Evolutionary conservation across 2,797 vertebrate species (phyloP).

Genomic region (Sebastes minor): DNA sequence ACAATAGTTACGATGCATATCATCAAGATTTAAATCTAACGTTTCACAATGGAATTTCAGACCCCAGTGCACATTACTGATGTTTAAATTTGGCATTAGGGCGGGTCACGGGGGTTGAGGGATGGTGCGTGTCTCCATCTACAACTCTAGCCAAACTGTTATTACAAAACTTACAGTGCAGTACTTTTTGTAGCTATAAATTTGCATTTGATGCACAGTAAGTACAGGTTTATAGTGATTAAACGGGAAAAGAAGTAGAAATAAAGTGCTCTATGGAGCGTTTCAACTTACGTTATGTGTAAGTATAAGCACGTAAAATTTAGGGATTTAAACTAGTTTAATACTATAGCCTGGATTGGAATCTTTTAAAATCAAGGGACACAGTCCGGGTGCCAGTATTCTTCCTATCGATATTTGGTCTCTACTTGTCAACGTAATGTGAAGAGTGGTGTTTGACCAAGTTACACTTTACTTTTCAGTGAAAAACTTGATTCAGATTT

Average conservation of each 20-base stretch:
- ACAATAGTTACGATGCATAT: conserved; percentile 88
- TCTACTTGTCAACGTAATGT: background rate
- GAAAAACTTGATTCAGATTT: background rate
- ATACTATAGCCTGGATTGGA: background rate
- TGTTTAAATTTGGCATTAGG: conserved; percentile 68
- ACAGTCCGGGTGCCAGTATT: background rate
- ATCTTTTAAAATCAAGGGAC: background rate
- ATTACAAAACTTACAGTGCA: conserved; percentile 29
- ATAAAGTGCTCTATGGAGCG: background rate
- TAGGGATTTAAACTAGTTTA: background rate
- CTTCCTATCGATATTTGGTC: background rate
- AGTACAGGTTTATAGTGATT: background rate
- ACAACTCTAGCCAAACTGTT: conserved; percentile 36
- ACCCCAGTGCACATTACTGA: conserved; percentile 65
- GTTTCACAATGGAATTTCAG: conserved; percentile 71
- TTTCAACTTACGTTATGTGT: background rate
- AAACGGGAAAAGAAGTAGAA: background rate
- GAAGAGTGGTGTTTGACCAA: background rate
- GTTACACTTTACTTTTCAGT: background rate
- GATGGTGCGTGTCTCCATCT: conserved; percentile 61
- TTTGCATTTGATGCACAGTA: conserved; percentile 2
- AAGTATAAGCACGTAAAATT: background rate
- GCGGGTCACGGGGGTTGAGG: conserved; percentile 36
- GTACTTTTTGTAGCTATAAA: conserved; percentile 28
- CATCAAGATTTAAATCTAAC: conserved; percentile 85